These are phyloP conservation scores for Lasioglossum morio DNA, from an alignment of 2,888 invertebrate genomes.

Conservation along the genomic window DNA sequence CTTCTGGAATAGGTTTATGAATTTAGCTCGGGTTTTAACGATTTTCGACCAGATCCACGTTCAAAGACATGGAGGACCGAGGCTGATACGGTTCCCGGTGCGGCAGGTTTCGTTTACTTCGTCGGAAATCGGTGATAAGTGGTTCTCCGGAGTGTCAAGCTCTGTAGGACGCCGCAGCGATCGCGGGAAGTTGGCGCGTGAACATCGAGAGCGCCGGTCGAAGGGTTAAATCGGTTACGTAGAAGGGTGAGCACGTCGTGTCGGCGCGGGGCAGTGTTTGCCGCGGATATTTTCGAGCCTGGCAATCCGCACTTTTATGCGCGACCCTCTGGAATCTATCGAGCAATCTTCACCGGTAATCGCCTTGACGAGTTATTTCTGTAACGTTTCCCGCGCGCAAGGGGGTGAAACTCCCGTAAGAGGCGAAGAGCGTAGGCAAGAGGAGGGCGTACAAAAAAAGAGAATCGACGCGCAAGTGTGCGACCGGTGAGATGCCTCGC, in stretches of 20 bases:
- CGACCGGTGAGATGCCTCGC: slow-evolving; percentile 70
- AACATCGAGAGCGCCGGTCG: slow-evolving; percentile 47
- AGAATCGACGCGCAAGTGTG: slow-evolving; percentile 54
- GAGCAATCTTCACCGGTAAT: slow-evolving; percentile 62
- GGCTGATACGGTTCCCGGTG: not conserved
- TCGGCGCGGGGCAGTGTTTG: slow-evolving; percentile 31
- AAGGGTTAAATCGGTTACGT: slow-evolving; percentile 58
- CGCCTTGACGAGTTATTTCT: slow-evolving; percentile 66
- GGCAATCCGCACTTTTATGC: slow-evolving; percentile 54
- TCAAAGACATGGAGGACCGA: not conserved
- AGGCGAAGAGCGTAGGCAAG: slow-evolving; percentile 48
- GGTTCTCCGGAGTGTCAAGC: slow-evolving; percentile 26
- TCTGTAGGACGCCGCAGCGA: slow-evolving; percentile 24
- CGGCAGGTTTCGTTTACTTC: slow-evolving; percentile 37
- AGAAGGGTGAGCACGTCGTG: slow-evolving; percentile 27
- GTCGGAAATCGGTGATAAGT: slow-evolving; percentile 49
- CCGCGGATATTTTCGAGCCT: slow-evolving; percentile 59
- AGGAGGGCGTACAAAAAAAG: slow-evolving; percentile 58
- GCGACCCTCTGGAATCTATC: slow-evolving; percentile 54
- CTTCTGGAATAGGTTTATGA: too few relatives aligned
- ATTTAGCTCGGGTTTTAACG: not conserved
- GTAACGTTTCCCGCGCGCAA: slow-evolving; percentile 58
- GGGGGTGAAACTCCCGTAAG: slow-evolving; percentile 57
- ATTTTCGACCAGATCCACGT: not conserved
- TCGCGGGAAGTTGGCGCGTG: slow-evolving; percentile 51